Evolutionary conservation across 2,113 vertebrate species (phyloP), one percentile per base, ranked within the genome.

Genomic region (Halichoeres trimaculatus): DNA sequence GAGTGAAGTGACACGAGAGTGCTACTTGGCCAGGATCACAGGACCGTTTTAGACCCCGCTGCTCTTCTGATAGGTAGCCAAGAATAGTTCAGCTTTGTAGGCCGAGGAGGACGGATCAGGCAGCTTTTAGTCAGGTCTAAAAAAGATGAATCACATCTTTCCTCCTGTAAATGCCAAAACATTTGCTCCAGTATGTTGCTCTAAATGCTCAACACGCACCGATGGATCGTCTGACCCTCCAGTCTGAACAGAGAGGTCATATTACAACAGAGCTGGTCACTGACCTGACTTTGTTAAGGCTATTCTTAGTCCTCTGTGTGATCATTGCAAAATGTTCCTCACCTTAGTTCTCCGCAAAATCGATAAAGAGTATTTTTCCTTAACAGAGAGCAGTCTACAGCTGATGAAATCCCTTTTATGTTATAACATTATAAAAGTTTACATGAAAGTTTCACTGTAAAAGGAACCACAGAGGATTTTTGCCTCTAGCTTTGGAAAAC

Each of bases 221-320:
- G 1, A 2, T 26, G 34, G 11, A 17, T 24, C 3, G 30, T 66
- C 52, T 74, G 65, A 43, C 48, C 70, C 63, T 43, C 22, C 22
- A 64, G 40, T 81, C 78, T 83, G 23, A 62, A 57, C 66, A 76
- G 43, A 20, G 1, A 6, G 36, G n/a, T 80, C 70, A 86, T 40
- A 73, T 70, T 4, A 12, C 11, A 41, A 1, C 55, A 16, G 45
- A 20, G 13, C 22, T 48, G 54, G 16, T 45, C 67, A 24, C 14
- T 5, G 10, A 1, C 4, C 48, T 36, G 64, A 81, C 74, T 85
- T 80, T 76, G 74, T 40, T 72, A 56, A 8, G 19, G 35, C 84
- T 91, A 84, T 80, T 84, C 65, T 86, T 87, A 81, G 83, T 8
- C 16, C 19, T 43, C 51, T 13, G 13, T 23, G 35, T 41, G 10